Evolutionary conservation across 2,888 invertebrate species (phyloP).

Genomic region (Conomelus anceps): DNA sequence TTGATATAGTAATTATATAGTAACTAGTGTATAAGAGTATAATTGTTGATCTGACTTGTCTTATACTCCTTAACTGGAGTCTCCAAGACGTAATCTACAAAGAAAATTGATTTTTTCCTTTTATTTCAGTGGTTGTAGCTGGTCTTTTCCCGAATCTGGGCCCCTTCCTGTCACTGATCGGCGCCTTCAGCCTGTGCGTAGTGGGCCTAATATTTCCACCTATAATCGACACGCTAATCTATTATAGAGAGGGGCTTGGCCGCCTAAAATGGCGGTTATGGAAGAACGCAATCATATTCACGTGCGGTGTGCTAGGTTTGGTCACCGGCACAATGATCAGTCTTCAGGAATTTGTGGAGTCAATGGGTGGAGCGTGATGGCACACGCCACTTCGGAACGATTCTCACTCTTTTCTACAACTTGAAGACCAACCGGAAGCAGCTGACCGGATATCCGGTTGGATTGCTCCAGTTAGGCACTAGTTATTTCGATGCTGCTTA

Average conservation of each 20-base stretch:
- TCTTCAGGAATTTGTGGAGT: slow-evolving; percentile 1
- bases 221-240: neutral
- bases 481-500: neutral
- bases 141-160: neutral
- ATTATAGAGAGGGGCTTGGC: neutral
- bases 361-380: neutral
- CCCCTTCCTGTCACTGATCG: neutral
- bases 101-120: no score
- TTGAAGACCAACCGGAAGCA: neutral
- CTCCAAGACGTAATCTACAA: no score
- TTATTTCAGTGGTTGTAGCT: neutral
- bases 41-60: no score
- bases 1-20: no score
- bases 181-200: neutral
- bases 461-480: neutral
- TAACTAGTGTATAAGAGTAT: no score
- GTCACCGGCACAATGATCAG: slow-evolving; percentile 1
- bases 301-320: neutral
- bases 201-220: slow-evolving; percentile 2
- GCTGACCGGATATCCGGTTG: neutral
- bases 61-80: no score
- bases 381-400: neutral
- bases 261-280: neutral
- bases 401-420: no score
- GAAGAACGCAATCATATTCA: neutral